A percentile compares a stretch with the other conserved stretches of the same genome.
Conservation (phyloP, 2,888 invertebrate genomes). For the Pristionchus maxplancki region DNA sequence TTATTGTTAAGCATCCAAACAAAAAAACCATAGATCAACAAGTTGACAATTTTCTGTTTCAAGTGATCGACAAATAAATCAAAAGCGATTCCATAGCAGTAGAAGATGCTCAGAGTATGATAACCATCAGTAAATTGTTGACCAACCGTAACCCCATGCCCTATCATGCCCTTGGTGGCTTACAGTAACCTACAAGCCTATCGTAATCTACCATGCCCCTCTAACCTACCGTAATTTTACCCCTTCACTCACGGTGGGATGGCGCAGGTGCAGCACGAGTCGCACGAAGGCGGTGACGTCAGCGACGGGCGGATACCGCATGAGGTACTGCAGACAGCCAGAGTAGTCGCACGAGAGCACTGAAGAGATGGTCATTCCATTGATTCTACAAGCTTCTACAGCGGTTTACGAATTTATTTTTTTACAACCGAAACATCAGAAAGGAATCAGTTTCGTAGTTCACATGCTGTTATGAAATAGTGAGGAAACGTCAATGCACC, state of each 20-base stretch:
- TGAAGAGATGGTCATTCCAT: slow-evolving; percentile 78
- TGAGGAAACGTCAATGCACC: background rate
- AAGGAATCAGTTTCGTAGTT: background rate
- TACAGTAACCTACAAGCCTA: no score
- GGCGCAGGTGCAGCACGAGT: slow-evolving; percentile 82
- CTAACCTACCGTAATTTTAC: no score
- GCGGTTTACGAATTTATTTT: no score
- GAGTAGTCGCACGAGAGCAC: slow-evolving; percentile 84
- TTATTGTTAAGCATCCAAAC: no score
- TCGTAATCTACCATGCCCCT: no score
- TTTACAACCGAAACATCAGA: background rate
- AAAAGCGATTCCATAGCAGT: background rate
- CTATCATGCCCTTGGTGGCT: background rate
- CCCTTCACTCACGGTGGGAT: slow-evolving; percentile 79
- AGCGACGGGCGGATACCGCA: slow-evolving; percentile 84
- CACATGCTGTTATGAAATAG: background rate
- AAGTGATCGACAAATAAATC: background rate
- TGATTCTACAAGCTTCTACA: no score
- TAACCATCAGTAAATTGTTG: no score
- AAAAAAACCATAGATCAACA: background rate
- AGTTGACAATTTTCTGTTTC: background rate
- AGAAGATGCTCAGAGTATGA: background rate
- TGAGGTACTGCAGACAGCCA: slow-evolving; percentile 83
- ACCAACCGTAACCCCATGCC: background rate
- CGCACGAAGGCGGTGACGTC: slow-evolving; percentile 84